Base-by-base conservation (phyloP, 2,113 vertebrate species). In the Austrofundulus limnaeus region DNA sequence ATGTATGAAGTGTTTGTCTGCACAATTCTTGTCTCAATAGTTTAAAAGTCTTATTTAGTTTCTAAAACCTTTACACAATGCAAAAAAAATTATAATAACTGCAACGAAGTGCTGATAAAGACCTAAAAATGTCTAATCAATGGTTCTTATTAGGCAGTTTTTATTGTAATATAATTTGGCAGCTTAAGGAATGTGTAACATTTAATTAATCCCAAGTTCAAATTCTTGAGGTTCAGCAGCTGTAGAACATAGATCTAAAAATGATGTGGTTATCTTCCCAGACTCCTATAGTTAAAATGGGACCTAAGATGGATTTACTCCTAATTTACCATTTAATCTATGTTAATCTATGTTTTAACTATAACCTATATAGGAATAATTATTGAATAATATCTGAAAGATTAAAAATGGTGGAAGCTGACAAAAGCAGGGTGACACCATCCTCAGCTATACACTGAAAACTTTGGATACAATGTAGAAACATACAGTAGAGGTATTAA, bases 11-110 rank as follows among this genome's bases (percentile, higher is more conserved):
- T 42, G 53, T 69, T 19, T 52, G 39, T 50, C 24, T 31, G 45
- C 20, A 45, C 11, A 45, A 20, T 59, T 80, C 45, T 43, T 53
- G 23, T 38, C 12, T 20, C 11, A 34, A 64, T 15, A 28, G 9
- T 16, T 49, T 62, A 67, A 14, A 60, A 70, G 31, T 53, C 17
- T 68, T 5, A 46, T 41, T 49, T 1, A 41, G 23, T 38, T 10
- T 61, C 12, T 47, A 17, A 59, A 66, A 11, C 2, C 25, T 39
- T 42, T 42, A 24, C 2, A 28, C 14, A 31, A 16, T 41, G 17
- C 0, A 45, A 49, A 51, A 39, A 42, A n/a, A n/a, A n/a, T n/a
- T n/a, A n/a, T n/a, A n/a, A 61, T 20, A 25, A 49, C 47, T 62
- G 20, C 20, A 37, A 48, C 10, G 53, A 21, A 25, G 23, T 50